phyloP scores from a whole-genome alignment of 2,888 invertebrate species.

The Temnothorax unifasciatus region DNA sequence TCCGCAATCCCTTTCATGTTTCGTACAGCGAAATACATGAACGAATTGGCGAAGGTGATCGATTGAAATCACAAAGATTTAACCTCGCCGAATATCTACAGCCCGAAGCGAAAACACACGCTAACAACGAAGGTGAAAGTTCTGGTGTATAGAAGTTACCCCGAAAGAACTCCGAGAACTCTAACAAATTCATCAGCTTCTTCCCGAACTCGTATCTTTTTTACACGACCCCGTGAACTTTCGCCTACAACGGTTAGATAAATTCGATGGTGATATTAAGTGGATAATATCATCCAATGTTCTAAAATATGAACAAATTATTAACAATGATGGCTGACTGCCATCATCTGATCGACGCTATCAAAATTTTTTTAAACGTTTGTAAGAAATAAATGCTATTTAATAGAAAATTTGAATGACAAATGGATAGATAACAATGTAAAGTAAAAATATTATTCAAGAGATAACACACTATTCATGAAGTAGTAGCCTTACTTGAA shows the following conservation, averaged over 20 bases:
- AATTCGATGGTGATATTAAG: conserved; percentile 12
- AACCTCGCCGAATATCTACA: neutral
- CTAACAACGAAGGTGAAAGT: conserved; percentile 31
- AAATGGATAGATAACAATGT: neutral
- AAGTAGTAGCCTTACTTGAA: neutral
- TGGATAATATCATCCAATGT: neutral
- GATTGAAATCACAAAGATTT: conserved; percentile 27
- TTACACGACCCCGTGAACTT: neutral
- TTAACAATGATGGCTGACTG: neutral
- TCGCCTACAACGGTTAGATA: neutral
- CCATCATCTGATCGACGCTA: neutral
- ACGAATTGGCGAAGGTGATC: conserved; percentile 12
- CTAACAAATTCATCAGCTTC: conserved; percentile 48
- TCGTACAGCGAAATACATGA: conserved; percentile 32
- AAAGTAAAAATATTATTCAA: neutral
- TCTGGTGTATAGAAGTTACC: conserved; percentile 12
- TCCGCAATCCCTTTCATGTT: conserved; percentile 53
- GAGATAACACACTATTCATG: neutral
- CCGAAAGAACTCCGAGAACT: conserved; percentile 27
- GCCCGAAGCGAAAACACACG: neutral
- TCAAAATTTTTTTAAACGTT: neutral
- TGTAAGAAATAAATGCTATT: neutral
- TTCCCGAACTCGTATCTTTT: neutral
- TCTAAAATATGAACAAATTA: neutral
- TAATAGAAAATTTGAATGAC: neutral